phyloP scores from a whole-genome alignment of 2,888 invertebrate genomes.

The Dasypogon diadema region DNA sequence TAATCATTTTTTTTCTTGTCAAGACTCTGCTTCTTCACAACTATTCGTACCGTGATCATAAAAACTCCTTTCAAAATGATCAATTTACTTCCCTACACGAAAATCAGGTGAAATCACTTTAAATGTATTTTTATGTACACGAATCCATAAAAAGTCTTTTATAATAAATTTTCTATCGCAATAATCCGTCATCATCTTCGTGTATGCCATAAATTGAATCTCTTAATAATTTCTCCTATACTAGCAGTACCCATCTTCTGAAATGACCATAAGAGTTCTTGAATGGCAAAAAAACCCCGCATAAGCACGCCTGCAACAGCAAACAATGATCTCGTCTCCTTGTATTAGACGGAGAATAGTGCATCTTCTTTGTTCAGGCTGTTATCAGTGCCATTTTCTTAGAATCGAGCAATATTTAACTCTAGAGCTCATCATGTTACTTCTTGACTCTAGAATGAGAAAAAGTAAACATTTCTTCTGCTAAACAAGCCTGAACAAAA shows the following conservation, averaged over 20 bases:
- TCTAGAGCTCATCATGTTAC: background rate
- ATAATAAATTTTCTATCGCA: background rate
- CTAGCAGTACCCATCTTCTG: background rate
- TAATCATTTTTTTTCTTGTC: too few species aligned
- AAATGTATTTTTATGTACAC: too few species aligned
- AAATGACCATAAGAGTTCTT: conserved; percentile 5
- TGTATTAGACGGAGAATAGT: background rate
- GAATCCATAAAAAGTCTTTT: too few species aligned
- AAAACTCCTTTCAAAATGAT: too few species aligned
- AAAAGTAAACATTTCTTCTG: conserved; percentile 19
- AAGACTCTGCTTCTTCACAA: too few species aligned
- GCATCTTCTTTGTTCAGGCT: background rate
- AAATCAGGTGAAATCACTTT: too few species aligned
- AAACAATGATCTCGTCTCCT: conserved; percentile 9
- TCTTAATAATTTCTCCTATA: background rate
- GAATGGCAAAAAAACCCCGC: conserved; percentile 18
- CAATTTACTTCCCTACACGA: too few species aligned
- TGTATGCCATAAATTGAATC: background rate
- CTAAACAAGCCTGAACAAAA: background rate
- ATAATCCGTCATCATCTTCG: conserved; percentile 9
- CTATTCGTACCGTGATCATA: too few species aligned
- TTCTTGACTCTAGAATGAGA: background rate
- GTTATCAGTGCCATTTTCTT: conserved; percentile 32
- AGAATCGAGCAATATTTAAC: conserved; percentile 18
- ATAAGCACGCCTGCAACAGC: background rate